These are phyloP conservation scores for Zaprionus africanus DNA, from an alignment of 1,140 invertebrate genomes.

Conservation along the genomic window DNA sequence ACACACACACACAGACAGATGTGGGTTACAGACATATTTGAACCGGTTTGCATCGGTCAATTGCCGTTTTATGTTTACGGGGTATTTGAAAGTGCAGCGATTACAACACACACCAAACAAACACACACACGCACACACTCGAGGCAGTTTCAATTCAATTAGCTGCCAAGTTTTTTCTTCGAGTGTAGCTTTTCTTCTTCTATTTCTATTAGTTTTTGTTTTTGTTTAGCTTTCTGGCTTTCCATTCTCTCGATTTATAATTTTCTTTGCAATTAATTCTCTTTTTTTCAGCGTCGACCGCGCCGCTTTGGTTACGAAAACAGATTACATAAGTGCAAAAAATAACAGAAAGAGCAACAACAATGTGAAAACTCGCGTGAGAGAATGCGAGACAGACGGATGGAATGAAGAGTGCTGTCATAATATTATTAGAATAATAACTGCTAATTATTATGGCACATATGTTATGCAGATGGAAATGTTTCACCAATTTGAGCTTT, in stretches of 20 bases:
- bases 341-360: constrained; percentile 25
- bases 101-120: constrained; percentile 30
- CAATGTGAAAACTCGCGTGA: constrained; percentile 48
- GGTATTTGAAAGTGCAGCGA: constrained; percentile 52
- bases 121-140: background rate
- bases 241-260: constrained; percentile 48
- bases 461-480: background rate
- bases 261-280: constrained; percentile 67
- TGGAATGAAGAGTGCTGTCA: constrained; percentile 14
- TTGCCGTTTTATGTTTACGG: constrained; percentile 6
- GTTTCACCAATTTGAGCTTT: background rate
- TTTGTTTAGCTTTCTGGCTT: constrained; percentile 17
- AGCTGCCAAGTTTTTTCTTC: constrained; percentile 38
- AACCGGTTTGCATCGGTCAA: constrained; percentile 62
- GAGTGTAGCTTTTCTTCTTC: constrained; percentile 5
- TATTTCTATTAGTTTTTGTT: constrained; percentile 51
- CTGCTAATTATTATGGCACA: constrained; percentile 23
- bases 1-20: constrained; percentile 16
- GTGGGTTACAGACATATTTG: constrained; percentile 28
- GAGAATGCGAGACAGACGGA: constrained; percentile 15
- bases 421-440: constrained; percentile 18
- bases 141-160: constrained; percentile 55
- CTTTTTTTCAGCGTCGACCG: constrained; percentile 31
- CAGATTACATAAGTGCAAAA: constrained; percentile 77
- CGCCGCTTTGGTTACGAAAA: constrained; percentile 74